Percentiles rank a stretch among this genome's conserved stretches.
phyloP scores from a whole-genome alignment of 2,797 vertebrate genomes.

The Pseudochirops cupreus region DNA sequence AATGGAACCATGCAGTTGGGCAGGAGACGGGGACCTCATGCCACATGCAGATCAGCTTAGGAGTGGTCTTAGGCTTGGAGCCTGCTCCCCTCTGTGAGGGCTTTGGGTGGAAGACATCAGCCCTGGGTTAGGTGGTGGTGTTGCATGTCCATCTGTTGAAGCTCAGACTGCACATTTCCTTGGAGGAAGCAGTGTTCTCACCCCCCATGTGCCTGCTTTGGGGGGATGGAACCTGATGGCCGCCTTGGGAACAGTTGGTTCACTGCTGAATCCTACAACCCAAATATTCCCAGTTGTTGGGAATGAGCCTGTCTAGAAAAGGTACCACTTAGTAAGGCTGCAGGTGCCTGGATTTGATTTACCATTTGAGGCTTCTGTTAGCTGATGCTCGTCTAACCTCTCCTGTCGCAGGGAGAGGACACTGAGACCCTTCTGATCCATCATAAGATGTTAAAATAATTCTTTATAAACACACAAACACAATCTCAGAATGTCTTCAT shows the following conservation, averaged over 20 bases:
- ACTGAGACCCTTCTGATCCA: neutral
- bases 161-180: conserved; percentile 3
- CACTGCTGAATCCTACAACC: conserved; percentile 35
- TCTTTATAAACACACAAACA: conserved; percentile 45
- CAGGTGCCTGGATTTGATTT: conserved; percentile 52
- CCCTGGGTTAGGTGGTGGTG: neutral
- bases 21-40: conserved; percentile 38
- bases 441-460: conserved; percentile 4
- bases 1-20: conserved; percentile 1
- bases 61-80: neutral
- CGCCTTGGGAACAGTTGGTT: conserved; percentile 25
- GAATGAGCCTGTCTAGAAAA: conserved; percentile 52
- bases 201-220: neutral
- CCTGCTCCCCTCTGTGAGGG: neutral
- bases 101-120: fast-evolving
- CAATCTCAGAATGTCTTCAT: neutral
- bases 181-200: neutral
- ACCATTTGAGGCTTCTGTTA: neutral
- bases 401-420: conserved; percentile 29
- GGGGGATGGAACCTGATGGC: neutral
- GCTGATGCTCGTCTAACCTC: neutral
- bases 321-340: conserved; percentile 73
- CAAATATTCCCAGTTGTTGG: conserved; percentile 57
- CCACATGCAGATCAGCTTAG: neutral
- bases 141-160: neutral